Evolutionary conservation across 2,888 invertebrate species (phyloP).

Genomic region (Himalopsyche anomala): DNA sequence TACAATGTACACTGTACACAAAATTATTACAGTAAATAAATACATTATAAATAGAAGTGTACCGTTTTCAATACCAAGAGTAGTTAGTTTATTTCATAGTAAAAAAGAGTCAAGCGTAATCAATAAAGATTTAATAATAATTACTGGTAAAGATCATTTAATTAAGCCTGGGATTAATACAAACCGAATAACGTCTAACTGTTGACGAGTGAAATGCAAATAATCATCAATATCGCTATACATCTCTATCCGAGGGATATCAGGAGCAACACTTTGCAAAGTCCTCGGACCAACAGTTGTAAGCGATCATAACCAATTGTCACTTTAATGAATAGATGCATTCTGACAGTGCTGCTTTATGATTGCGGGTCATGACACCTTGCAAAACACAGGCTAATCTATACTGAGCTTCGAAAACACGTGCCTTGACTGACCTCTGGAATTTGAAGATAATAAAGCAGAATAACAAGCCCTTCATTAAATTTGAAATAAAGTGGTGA

Average conservation of each 20-base stretch:
- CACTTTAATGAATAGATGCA: too few relatives aligned
- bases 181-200: not conserved
- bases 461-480: too few relatives aligned
- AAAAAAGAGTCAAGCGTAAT: constrained; percentile 39
- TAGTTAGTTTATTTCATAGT: constrained; percentile 31
- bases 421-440: not conserved
- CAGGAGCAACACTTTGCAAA: too few relatives aligned
- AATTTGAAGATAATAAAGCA: too few relatives aligned
- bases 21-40: constrained; percentile 18
- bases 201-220: not conserved
- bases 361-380: too few relatives aligned
- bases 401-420: not conserved
- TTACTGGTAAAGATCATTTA: constrained; percentile 34
- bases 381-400: not conserved
- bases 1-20: constrained; percentile 37
- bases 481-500: too few relatives aligned
- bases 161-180: not conserved
- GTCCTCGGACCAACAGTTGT: too few relatives aligned
- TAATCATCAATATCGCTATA: not conserved
- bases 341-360: too few relatives aligned
- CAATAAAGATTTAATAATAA: constrained; percentile 31
- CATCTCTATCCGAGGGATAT: too few relatives aligned
- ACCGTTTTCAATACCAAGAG: constrained; percentile 20
- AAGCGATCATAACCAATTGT: too few relatives aligned
- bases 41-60: constrained; percentile 32